A percentile compares a stretch with the other conserved stretches of the same genome.
These are phyloP conservation scores for Watsonalla cultraria DNA, from an alignment of 2,888 invertebrate species.

Conservation along the genomic window DNA sequence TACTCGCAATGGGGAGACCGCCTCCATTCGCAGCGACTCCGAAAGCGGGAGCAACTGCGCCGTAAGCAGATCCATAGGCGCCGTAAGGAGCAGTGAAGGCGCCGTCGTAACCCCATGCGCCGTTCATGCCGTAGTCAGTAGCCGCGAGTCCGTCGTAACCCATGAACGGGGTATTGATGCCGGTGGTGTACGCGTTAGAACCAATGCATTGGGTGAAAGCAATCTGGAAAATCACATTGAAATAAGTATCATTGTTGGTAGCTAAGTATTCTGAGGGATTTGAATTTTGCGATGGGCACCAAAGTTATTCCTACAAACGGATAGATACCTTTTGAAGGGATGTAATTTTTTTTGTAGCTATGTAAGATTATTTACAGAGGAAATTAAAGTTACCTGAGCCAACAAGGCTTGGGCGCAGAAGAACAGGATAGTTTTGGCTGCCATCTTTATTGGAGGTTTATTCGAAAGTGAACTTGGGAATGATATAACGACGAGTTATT, in stretches of 20 bases:
- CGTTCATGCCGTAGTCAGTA: conserved; percentile 6
- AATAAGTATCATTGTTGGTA: conserved; percentile 2
- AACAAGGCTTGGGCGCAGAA: conserved; percentile 22
- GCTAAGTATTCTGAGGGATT: background rate
- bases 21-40: conserved; percentile 17
- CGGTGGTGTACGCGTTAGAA: background rate
- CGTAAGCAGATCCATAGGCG: background rate
- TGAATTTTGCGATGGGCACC: background rate
- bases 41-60: conserved; percentile 2
- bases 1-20: conserved; percentile 28
- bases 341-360: background rate
- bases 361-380: background rate
- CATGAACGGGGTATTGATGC: conserved; percentile 12
- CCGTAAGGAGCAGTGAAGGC: background rate
- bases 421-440: conserved; percentile 14
- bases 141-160: background rate
- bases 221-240: conserved; percentile 1
- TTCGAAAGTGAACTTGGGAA: conserved; percentile 1
- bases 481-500: background rate
- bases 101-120: conserved; percentile 6
- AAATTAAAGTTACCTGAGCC: background rate
- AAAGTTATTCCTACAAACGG: no score
- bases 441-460: conserved; percentile 10
- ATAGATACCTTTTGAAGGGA: background rate
- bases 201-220: conserved; percentile 6